Evolutionary conservation across 2,113 vertebrate genomes (phyloP), one percentile per base, ranked within the genome.

Genomic region (Datnioides undecimradiatus): DNA sequence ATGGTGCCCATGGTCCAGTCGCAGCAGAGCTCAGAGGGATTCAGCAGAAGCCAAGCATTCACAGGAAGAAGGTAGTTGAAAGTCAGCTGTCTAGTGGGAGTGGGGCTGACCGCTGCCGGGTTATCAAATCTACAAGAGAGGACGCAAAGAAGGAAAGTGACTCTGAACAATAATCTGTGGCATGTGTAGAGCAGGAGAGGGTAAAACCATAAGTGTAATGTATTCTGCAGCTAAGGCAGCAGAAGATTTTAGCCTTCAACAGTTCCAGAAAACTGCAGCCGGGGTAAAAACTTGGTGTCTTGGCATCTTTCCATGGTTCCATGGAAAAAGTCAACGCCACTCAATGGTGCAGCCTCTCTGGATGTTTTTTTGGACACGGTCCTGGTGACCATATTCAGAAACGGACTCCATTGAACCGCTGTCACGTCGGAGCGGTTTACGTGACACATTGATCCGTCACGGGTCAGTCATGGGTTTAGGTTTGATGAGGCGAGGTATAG

Each of bases 1-100:
- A 99, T 97, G 77, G 98, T 99, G 82, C 98, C 98, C 98, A 99
- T 99, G 14, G 98, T 99, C 98, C 98, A 99, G 88, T 99, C 98
- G 71, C 98, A 99, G 90, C 98, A 99, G 31, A 99, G 93, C 79
- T 99, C 97, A 8, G 98, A 99, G 8, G 98, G 98, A 83, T 98
- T 97, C 68, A 99, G 94, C 31, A 99, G 94, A 17, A 99, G 96
- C 98, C 98, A 99, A 1, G 96, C 97, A 75, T 99, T 99, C 73
- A 99, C 96, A 71, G 98, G 96, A 48, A 99, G 96, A 40, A 99
- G 96, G 92, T 98, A 99, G 95, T 99, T 99, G 93, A 99, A 99
- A 21, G 98, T 99, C 72, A 99, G 92, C 54, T 99, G 98, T 82
- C 98, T 95, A 40, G 95, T 85, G 38, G 98, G 98, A 25, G 96